Evolutionary conservation across 37 sponge, comb jelly and placozoan species (phyloP).

Genomic region (Petrosia ficiformis): DNA sequence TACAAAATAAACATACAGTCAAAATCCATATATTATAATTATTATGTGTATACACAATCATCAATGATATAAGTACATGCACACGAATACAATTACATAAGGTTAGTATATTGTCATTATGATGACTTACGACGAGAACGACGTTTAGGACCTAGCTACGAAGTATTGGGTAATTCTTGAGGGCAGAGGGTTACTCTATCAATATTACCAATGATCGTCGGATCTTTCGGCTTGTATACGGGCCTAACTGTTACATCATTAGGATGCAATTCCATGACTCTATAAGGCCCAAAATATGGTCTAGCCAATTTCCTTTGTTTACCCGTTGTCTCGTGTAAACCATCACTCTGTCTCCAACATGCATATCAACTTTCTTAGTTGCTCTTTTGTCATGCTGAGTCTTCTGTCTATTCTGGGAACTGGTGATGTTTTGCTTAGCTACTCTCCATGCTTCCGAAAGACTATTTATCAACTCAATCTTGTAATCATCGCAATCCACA

Average conservation of each 20-base stretch:
- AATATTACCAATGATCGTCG: background rate
- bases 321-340: background rate
- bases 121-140: too few species aligned
- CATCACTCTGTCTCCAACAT: conserved; percentile 2
- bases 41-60: too few species aligned
- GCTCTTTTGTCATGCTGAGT: background rate
- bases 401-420: conserved; percentile 14
- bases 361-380: background rate
- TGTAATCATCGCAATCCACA: conserved; percentile 28
- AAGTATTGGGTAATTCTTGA: background rate
- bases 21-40: too few species aligned
- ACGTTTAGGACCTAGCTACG: background rate
- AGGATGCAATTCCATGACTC: background rate
- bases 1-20: too few species aligned
- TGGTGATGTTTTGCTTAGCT: background rate
- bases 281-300: conserved; percentile 8
- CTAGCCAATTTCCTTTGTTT: background rate
- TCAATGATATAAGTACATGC: too few species aligned
- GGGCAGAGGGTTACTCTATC: background rate
- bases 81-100: too few species aligned
- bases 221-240: background rate
- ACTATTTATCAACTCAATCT: background rate
- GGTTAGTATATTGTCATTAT: too few species aligned
- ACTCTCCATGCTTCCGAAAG: conserved; percentile 1
- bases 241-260: conserved; percentile 5